These are phyloP conservation scores for Drosophila aldrichi DNA, from an alignment of 2,888 invertebrate species.

Conservation along the genomic window DNA sequence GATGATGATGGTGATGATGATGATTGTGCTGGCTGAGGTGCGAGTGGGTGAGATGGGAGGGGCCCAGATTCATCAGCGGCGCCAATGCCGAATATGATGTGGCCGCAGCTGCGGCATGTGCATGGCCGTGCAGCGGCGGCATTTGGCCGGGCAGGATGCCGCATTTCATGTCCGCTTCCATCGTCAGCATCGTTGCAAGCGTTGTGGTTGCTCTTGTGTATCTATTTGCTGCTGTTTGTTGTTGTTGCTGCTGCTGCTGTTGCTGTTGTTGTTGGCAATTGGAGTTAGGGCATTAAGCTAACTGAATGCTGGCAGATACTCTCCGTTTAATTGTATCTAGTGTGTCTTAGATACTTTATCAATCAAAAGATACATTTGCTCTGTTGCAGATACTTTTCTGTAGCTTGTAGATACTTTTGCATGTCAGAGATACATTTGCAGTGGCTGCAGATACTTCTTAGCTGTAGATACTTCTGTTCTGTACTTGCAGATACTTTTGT, in stretches of 20 bases:
- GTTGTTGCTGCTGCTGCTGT: constrained; percentile 7
- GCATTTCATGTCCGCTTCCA: constrained; percentile 96
- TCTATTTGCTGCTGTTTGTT: too few species aligned
- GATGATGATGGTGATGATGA: constrained; percentile 86
- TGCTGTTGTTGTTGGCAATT: constrained; percentile 5
- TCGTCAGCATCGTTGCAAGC: constrained; percentile 90
- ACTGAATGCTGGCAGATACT: not conserved
- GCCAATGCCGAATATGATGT: constrained; percentile 90
- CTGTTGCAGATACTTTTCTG: not conserved
- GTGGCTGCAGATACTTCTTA: not conserved
- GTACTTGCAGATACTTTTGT: not conserved
- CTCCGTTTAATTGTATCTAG: not conserved
- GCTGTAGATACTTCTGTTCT: constrained; percentile 1
- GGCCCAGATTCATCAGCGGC: constrained; percentile 89
- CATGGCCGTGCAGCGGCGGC: constrained; percentile 92
- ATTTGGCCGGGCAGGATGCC: constrained; percentile 94
- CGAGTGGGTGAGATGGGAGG: constrained; percentile 88
- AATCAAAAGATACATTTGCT: constrained; percentile 17
- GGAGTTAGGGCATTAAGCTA: not conserved
- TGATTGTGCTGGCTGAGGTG: constrained; percentile 88
- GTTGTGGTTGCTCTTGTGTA: not conserved
- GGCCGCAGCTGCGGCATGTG: constrained; percentile 76
- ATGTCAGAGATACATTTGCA: not conserved
- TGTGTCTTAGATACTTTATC: constrained; percentile 1
- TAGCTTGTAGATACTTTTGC: not conserved